Conservation (phyloP, 2,797 vertebrate species). For the Scolopax rusticola region DNA sequence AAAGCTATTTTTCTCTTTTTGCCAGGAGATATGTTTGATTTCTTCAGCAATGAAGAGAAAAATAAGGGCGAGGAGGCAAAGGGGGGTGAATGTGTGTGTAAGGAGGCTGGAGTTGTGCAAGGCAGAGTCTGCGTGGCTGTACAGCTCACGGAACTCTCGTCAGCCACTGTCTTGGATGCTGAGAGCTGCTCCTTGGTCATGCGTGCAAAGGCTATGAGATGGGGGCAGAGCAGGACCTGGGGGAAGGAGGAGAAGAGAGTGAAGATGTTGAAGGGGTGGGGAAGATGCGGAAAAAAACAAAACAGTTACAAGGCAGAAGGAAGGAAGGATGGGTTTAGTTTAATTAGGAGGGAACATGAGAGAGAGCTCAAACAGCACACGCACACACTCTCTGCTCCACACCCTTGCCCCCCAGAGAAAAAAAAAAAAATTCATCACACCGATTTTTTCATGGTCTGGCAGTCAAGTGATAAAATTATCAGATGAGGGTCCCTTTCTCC, state of each 20-base stretch:
- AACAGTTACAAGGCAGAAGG: slow-evolving; percentile 38
- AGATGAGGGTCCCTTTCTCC: slow-evolving; percentile 69
- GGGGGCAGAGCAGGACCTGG: slow-evolving; percentile 36
- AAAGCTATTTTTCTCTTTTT: neutral
- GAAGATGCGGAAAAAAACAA: neutral
- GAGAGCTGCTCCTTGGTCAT: slow-evolving; percentile 25
- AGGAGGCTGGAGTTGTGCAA: neutral
- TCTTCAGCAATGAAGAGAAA: neutral
- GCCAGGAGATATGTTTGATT: neutral
- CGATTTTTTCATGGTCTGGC: slow-evolving; percentile 80
- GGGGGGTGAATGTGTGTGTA: neutral
- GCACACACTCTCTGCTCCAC: slow-evolving; percentile 57
- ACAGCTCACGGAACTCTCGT: neutral
- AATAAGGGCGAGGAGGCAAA: neutral
- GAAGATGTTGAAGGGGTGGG: neutral
- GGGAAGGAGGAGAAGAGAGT: neutral
- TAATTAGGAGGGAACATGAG: slow-evolving; percentile 53
- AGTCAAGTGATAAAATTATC: slow-evolving; percentile 81
- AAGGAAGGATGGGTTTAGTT: slow-evolving; percentile 10
- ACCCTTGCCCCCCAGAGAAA: slow-evolving; percentile 54
- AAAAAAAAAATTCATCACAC: slow-evolving; percentile 75
- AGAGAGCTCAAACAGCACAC: neutral
- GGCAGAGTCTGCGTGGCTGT: neutral
- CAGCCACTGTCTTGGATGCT: neutral
- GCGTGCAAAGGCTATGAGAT: slow-evolving; percentile 4